These are phyloP conservation scores for Caerostris darwini DNA, from an alignment of 1,140 invertebrate genomes.

Conservation along the genomic window DNA sequence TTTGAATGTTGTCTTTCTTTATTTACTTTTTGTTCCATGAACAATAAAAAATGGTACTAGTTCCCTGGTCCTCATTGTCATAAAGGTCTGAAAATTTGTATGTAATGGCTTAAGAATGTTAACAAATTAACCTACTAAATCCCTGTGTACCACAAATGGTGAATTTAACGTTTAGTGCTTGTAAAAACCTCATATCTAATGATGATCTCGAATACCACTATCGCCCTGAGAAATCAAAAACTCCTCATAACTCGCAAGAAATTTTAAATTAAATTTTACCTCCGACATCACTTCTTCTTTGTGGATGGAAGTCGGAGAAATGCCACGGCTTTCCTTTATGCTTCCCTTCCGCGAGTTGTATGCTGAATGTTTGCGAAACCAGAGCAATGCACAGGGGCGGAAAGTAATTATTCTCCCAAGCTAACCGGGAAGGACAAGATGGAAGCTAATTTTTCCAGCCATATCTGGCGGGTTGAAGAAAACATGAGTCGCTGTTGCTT, in stretches of 20 bases:
- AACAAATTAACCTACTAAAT: too few species aligned
- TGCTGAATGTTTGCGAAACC: conserved; percentile 37
- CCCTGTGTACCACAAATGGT: too few species aligned
- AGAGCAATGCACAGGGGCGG: background rate
- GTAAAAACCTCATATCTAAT: too few species aligned
- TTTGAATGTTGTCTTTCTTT: too few species aligned
- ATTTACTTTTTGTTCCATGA: too few species aligned
- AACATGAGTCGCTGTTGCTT: background rate
- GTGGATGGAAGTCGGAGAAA: background rate
- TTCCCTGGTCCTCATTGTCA: too few species aligned
- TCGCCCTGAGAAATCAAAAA: background rate
- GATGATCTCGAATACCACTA: background rate
- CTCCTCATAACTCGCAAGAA: background rate
- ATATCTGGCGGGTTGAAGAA: background rate
- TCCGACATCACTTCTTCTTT: conserved; percentile 31
- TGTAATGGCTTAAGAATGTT: too few species aligned
- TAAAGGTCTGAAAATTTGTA: too few species aligned
- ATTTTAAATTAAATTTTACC: conserved; percentile 69
- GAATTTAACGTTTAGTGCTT: too few species aligned
- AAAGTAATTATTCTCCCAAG: conserved; percentile 55
- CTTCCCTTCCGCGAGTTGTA: background rate
- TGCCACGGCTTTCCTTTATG: conserved; percentile 32
- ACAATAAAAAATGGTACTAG: too few species aligned
- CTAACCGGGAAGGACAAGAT: background rate
- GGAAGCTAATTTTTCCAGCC: conserved; percentile 46